These are phyloP conservation scores for Acronicta leporina DNA, from an alignment of 2,888 invertebrate genomes.

Conservation along the genomic window DNA sequence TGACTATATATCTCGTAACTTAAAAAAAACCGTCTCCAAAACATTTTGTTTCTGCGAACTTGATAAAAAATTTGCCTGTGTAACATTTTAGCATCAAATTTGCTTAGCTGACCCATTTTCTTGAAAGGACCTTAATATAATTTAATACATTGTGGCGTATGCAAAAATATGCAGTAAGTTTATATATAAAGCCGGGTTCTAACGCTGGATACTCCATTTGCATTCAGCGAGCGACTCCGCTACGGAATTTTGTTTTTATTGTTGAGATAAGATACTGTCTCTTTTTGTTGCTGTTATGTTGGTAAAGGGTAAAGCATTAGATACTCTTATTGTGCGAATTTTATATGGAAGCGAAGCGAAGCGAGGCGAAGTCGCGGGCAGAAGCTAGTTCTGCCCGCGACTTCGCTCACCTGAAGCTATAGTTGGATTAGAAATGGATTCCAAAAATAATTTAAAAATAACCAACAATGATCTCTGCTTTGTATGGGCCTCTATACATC, in stretches of 20 bases:
- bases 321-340: constrained; percentile 3
- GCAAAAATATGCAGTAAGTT: constrained; percentile 61
- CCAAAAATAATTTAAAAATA: too few species aligned
- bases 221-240: constrained; percentile 60
- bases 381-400: too few species aligned
- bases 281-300: constrained; percentile 43
- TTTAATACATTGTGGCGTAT: constrained; percentile 51
- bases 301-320: constrained; percentile 21
- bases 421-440: too few species aligned
- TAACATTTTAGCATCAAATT: constrained; percentile 45
- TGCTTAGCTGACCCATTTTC: constrained; percentile 51
- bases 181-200: constrained; percentile 53
- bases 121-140: constrained; percentile 47
- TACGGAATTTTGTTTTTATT: constrained; percentile 67
- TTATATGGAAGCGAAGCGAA: too few species aligned
- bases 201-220: constrained; percentile 60
- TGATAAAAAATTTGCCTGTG: constrained; percentile 1
- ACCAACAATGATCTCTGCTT: too few species aligned
- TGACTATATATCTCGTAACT: too few species aligned
- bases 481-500: too few species aligned
- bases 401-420: too few species aligned
- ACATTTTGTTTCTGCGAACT: not conserved
- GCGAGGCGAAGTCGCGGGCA: too few species aligned
- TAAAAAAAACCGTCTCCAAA: too few species aligned
- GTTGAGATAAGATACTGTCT: constrained; percentile 64